Evolutionary conservation across 2,113 vertebrate species (phyloP).

Genomic region (Thryonomys swinderianus): DNA sequence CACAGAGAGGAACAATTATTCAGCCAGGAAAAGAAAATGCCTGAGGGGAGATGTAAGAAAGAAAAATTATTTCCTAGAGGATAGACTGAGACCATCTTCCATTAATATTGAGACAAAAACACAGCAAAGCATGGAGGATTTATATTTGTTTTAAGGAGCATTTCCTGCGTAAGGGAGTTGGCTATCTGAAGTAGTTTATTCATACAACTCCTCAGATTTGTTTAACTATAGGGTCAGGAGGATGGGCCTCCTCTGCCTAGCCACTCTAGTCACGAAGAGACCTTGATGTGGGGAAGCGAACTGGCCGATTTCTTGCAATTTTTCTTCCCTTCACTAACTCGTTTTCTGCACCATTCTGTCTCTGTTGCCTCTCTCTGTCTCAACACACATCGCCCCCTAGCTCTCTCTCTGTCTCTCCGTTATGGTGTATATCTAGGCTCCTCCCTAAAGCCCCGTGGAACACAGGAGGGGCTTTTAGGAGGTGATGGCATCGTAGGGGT

Average conservation of each 20-base stretch:
- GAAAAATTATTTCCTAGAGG: slow-evolving; percentile 70
- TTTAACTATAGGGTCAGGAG: neutral
- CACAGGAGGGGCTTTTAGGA: neutral
- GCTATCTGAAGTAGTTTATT: slow-evolving; percentile 42
- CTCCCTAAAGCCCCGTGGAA: neutral
- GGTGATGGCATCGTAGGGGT: neutral
- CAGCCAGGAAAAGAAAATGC: slow-evolving; percentile 60
- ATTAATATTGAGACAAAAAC: slow-evolving; percentile 42
- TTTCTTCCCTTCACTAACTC: neutral
- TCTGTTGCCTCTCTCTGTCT: neutral
- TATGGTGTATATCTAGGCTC: neutral
- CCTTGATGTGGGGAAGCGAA: neutral
- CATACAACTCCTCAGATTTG: neutral
- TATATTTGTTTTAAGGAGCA: slow-evolving; percentile 42
- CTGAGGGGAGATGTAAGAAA: slow-evolving; percentile 57
- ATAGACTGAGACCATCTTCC: slow-evolving; percentile 28
- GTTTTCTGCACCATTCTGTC: neutral
- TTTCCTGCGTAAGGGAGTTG: neutral
- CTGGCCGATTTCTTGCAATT: neutral
- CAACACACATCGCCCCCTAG: neutral
- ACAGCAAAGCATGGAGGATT: slow-evolving; percentile 26
- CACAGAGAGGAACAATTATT: slow-evolving; percentile 58
- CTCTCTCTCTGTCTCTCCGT: neutral
- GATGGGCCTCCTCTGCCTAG: slow-evolving; percentile 13
- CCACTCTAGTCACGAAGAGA: neutral